Evolutionary conservation across 1,140 invertebrate species (phyloP).

Genomic region (Epicauta chinensis): DNA sequence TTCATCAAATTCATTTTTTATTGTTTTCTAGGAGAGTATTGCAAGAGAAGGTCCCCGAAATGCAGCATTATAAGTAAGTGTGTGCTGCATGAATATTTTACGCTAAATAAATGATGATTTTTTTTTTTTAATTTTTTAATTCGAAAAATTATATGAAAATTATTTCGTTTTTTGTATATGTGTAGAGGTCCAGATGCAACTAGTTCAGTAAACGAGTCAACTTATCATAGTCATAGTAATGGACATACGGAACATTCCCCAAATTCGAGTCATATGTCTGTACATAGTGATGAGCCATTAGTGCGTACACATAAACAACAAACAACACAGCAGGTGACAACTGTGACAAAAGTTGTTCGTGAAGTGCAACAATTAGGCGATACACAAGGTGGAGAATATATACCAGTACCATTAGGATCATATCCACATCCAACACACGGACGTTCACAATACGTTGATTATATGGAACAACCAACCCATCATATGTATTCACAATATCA

Average conservation of each 20-base stretch:
- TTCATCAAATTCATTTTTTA: slow-evolving; percentile 35
- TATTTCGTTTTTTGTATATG: slow-evolving; percentile 8
- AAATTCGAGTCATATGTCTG: slow-evolving; percentile 46
- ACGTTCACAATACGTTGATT: slow-evolving; percentile 41
- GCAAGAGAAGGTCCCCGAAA: slow-evolving; percentile 56
- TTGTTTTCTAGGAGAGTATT: slow-evolving; percentile 54
- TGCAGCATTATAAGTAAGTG: slow-evolving; percentile 63
- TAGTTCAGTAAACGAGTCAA: slow-evolving; percentile 36
- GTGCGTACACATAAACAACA: slow-evolving; percentile 46
- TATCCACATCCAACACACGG: slow-evolving; percentile 35
- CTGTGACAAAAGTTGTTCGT: slow-evolving; percentile 51
- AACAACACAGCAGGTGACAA: slow-evolving; percentile 49
- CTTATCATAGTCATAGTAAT: slow-evolving; percentile 44
- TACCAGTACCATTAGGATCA: slow-evolving; percentile 39
- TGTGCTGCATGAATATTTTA: slow-evolving; percentile 24
- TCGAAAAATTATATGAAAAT: neutral
- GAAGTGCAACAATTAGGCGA: slow-evolving; percentile 53
- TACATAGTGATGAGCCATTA: slow-evolving; percentile 45
- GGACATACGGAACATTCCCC: slow-evolving; percentile 47
- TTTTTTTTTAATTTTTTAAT: neutral
- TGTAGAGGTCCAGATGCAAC: slow-evolving; percentile 36
- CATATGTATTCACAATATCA: slow-evolving; percentile 45
- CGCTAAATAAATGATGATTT: neutral
- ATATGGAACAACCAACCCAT: slow-evolving; percentile 42
- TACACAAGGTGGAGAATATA: slow-evolving; percentile 48